A percentile compares a stretch with the other conserved stretches of the same genome.
phyloP scores from a whole-genome alignment of 2,797 vertebrate species.

The Acipenser oxyrinchus region DNA sequence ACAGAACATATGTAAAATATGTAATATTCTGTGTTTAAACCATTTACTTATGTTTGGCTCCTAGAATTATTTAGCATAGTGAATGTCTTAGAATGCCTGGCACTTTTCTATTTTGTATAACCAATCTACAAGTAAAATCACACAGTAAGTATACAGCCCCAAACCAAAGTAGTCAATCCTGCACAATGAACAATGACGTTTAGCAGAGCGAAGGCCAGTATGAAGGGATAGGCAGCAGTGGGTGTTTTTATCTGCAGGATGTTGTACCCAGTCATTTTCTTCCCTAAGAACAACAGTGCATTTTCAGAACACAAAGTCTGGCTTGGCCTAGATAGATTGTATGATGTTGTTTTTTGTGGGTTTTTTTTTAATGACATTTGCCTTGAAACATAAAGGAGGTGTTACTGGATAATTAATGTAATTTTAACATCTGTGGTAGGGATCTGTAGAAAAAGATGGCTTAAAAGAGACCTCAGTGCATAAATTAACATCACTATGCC shows the following conservation, averaged over 20 bases:
- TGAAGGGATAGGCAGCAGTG: constrained; percentile 36
- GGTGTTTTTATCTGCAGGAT: constrained; percentile 56
- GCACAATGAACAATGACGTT: not conserved
- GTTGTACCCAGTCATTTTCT: constrained; percentile 53
- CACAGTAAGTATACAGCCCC: not conserved
- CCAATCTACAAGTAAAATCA: not conserved
- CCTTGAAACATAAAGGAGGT: constrained; percentile 54
- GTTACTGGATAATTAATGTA: constrained; percentile 59
- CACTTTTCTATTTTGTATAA: too few species aligned
- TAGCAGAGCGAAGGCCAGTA: constrained; percentile 39
- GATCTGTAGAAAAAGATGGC: constrained; percentile 38
- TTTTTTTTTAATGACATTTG: constrained; percentile 44
- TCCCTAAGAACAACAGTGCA: constrained; percentile 42
- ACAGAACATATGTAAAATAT: too few species aligned
- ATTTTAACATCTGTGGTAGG: constrained; percentile 53
- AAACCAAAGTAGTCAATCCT: not conserved
- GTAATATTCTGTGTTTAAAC: too few species aligned
- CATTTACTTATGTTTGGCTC: too few species aligned
- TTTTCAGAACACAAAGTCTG: constrained; percentile 41
- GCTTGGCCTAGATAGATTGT: constrained; percentile 44
- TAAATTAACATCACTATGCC: constrained; percentile 49
- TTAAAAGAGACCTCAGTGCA: constrained; percentile 42
- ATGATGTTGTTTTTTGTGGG: constrained; percentile 25
- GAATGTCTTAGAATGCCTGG: not conserved
- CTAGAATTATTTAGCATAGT: not conserved